Conservation (phyloP, 2,797 vertebrate species). For the Peromyscus melanophrys region DNA sequence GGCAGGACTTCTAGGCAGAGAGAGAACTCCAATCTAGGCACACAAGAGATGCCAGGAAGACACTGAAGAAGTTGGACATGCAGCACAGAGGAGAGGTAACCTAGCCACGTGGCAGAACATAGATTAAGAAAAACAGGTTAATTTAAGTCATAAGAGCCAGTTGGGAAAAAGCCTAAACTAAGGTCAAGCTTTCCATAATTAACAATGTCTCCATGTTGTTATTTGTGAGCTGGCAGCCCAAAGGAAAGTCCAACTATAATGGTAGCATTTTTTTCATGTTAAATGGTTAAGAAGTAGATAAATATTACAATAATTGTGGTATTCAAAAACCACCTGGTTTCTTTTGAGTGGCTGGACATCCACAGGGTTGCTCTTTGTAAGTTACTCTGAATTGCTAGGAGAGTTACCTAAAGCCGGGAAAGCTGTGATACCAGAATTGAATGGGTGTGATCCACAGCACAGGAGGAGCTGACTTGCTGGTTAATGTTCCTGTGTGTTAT, state of each 20-base stretch:
- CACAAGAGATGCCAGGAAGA: background rate
- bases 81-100: background rate
- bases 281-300: conserved; percentile 19
- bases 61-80: background rate
- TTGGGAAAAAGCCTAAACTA: background rate
- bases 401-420: conserved; percentile 12
- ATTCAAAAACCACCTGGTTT: conserved; percentile 24
- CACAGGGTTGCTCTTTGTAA: background rate
- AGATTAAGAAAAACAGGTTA: background rate
- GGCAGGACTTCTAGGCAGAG: background rate
- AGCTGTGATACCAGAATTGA: background rate
- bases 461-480: background rate
- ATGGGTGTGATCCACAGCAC: background rate
- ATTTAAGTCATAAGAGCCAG: background rate
- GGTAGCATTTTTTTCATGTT: background rate
- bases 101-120: background rate
- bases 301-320: background rate
- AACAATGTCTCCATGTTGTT: background rate
- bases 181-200: background rate
- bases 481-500: conserved; percentile 29
- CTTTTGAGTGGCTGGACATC: background rate
- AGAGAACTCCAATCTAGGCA: background rate
- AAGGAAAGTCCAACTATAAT: background rate
- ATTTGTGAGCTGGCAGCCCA: background rate
- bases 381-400: conserved; percentile 31